A percentile compares a stretch with the other conserved stretches of the same genome.
These are phyloP conservation scores for Phenganax marumi DNA, from an alignment of 92 coral and sea anemone species.

Conservation along the genomic window DNA sequence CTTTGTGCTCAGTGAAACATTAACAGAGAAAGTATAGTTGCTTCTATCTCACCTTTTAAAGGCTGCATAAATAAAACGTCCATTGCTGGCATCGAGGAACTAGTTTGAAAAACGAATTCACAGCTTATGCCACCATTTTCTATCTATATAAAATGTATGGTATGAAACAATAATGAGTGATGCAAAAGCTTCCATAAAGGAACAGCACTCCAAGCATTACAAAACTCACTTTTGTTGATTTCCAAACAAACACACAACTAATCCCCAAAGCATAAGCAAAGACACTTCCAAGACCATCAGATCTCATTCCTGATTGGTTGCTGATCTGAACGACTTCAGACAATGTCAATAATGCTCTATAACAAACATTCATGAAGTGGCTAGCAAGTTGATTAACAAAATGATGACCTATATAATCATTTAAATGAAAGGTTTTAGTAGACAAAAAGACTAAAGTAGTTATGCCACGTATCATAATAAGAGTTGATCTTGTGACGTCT, in stretches of 20 bases:
- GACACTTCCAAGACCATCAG: conserved; percentile 58
- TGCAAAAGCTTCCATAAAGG: background rate
- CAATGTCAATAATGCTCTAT: conserved; percentile 72
- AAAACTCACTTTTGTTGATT: conserved; percentile 67
- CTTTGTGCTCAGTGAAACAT: background rate
- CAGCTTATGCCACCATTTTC: conserved; percentile 61
- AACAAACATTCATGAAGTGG: too few species aligned
- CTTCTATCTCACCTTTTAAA: conserved; percentile 52
- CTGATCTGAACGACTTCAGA: conserved; percentile 56
- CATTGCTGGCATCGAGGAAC: conserved; percentile 64
- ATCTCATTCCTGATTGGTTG: conserved; percentile 57
- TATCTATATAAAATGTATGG: conserved; percentile 41
- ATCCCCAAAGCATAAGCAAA: conserved; percentile 68
- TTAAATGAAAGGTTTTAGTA: too few species aligned
- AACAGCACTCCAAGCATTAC: too few species aligned
- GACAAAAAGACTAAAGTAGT: too few species aligned
- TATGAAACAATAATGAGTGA: background rate
- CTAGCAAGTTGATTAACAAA: too few species aligned
- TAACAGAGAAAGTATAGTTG: background rate
- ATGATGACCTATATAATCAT: too few species aligned
- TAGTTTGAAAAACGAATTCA: conserved; percentile 62
- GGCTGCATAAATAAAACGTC: conserved; percentile 59
- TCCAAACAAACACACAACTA: conserved; percentile 71
- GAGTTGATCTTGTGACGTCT: too few species aligned
- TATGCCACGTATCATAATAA: too few species aligned